Percentiles rank a stretch among this genome's conserved stretches.
phyloP scores from a whole-genome alignment of 2,888 invertebrate genomes.

The Napeogenes inachia region DNA sequence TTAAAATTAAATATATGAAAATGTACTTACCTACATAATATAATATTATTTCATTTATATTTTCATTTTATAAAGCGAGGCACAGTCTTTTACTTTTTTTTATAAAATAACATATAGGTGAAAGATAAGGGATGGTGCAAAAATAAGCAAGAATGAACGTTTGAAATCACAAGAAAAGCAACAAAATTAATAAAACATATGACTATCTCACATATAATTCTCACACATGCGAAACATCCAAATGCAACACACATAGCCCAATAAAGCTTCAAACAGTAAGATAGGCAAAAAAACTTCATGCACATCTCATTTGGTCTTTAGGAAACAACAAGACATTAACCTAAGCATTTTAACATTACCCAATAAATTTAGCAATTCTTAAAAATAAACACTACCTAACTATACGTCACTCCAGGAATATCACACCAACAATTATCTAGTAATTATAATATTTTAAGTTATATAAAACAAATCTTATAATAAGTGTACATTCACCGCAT shows the following conservation, averaged over 20 bases:
- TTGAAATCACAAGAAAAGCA: slow-evolving; percentile 76
- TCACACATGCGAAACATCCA: slow-evolving; percentile 72
- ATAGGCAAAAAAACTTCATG: slow-evolving; percentile 65
- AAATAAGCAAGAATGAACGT: slow-evolving; percentile 71
- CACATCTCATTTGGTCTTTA: slow-evolving; percentile 77
- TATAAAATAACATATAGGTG: slow-evolving; percentile 39
- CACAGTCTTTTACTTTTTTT: slow-evolving; percentile 5
- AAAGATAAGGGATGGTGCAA: slow-evolving; percentile 59
- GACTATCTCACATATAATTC: slow-evolving; percentile 50
- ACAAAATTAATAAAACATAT: slow-evolving; percentile 42
- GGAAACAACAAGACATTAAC: slow-evolving; percentile 53
- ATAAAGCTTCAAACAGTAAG: slow-evolving; percentile 55
- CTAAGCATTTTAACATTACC: slow-evolving; percentile 58
- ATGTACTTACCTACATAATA: slow-evolving; percentile 31
- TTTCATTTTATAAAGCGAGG: slow-evolving; percentile 4
- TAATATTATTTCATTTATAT: not conserved
- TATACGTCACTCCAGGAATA: slow-evolving; percentile 58
- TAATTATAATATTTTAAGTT: slow-evolving; percentile 3
- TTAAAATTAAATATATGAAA: slow-evolving; percentile 19
- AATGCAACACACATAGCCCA: slow-evolving; percentile 53
- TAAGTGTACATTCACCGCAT: slow-evolving; percentile 39
- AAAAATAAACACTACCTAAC: slow-evolving; percentile 45
- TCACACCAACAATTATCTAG: slow-evolving; percentile 23
- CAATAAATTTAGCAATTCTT: slow-evolving; percentile 77
- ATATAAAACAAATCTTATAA: slow-evolving; percentile 12